Conservation (phyloP, 2,797 vertebrate species). For the Eulemur coronatus region DNA sequence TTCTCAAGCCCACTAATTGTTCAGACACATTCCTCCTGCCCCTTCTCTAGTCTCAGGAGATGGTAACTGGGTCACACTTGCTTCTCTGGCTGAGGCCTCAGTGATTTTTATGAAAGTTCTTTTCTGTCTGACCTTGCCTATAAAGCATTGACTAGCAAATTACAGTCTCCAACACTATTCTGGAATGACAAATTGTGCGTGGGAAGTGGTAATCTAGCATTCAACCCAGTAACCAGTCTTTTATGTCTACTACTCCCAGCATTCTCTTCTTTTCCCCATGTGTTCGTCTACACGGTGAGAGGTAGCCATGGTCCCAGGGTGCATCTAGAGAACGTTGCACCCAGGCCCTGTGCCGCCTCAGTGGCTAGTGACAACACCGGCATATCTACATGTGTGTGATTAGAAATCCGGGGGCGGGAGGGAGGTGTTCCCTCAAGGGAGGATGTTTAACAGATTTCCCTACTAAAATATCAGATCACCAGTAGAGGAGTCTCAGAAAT, state of each 20-base stretch:
- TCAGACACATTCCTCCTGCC: neutral
- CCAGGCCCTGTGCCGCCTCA: rapidly evolving
- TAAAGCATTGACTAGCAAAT: slow-evolving; percentile 82
- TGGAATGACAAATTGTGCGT: slow-evolving; percentile 83
- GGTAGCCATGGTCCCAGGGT: neutral
- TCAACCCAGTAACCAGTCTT: slow-evolving; percentile 79
- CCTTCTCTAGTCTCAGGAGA: slow-evolving; percentile 48
- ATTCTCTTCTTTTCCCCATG: neutral
- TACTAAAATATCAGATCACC: slow-evolving; percentile 45
- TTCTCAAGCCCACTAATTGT: slow-evolving; percentile 55
- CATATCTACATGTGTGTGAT: neutral
- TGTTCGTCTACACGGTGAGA: neutral
- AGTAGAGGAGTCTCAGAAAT: slow-evolving; percentile 41
- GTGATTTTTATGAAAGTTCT: slow-evolving; percentile 64
- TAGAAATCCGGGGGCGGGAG: neutral
- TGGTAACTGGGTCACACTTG: neutral
- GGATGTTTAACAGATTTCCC: slow-evolving; percentile 35
- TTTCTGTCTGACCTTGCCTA: slow-evolving; percentile 83
- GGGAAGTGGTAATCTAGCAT: slow-evolving; percentile 79
- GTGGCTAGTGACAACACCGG: neutral
- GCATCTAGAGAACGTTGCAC: neutral
- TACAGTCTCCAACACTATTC: slow-evolving; percentile 73
- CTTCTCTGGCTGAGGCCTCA: slow-evolving; percentile 70
- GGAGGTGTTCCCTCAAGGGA: neutral
- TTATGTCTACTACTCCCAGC: slow-evolving; percentile 58